phyloP scores from a whole-genome alignment of 1,140 invertebrate genomes.

The Meteorus sp. region DNA sequence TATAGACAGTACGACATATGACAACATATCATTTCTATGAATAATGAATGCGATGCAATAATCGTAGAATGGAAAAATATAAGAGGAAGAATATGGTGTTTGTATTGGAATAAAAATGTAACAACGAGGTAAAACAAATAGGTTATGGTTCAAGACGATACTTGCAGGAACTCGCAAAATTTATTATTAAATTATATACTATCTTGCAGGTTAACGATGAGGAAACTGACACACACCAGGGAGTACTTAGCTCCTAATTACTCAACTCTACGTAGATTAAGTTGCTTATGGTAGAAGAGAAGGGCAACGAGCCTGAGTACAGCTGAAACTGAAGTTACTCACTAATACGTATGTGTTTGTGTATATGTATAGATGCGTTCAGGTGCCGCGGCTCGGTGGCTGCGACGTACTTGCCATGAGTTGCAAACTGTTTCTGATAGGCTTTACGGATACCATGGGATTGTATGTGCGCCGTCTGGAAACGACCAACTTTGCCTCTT shows the following conservation, averaged over 20 bases:
- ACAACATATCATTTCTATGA: no score
- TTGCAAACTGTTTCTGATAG: constrained; percentile 44
- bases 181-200: constrained; percentile 46
- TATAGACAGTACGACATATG: no score
- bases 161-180: background rate
- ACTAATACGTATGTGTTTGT: constrained; percentile 39
- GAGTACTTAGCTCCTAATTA: constrained; percentile 48
- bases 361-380: no score
- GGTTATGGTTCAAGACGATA: constrained; percentile 3
- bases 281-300: constrained; percentile 33
- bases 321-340: constrained; percentile 43
- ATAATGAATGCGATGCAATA: no score
- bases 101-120: no score
- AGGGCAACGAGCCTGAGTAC: constrained; percentile 21
- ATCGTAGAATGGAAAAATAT: no score
- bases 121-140: no score
- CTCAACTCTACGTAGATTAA: constrained; percentile 43
- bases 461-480: constrained; percentile 9
- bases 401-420: constrained; percentile 28
- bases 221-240: constrained; percentile 32
- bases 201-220: constrained; percentile 35
- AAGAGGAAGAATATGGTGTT: no score
- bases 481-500: background rate
- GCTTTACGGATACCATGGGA: constrained; percentile 29
- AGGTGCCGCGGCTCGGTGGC: constrained; percentile 36